Conservation (phyloP, 2,888 invertebrate species). For the Prosopocoilus inquinatus region DNA sequence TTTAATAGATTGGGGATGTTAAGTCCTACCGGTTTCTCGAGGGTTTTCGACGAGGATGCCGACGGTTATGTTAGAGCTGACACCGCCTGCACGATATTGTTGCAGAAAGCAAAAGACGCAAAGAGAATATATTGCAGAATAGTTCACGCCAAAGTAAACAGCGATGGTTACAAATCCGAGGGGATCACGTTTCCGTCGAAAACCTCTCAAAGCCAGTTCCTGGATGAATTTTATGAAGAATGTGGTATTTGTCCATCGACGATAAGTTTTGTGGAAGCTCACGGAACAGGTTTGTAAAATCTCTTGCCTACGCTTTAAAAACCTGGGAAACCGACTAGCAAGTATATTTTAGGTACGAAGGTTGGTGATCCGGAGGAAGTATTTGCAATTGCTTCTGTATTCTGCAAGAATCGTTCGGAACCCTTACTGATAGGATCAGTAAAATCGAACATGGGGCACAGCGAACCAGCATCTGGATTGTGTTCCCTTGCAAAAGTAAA, state of each 20-base stretch:
- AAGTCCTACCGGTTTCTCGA: conserved; percentile 82
- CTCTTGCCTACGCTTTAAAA: no score
- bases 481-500: conserved; percentile 76
- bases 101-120: conserved; percentile 64
- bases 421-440: conserved; percentile 85
- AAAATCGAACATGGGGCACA: conserved; percentile 92
- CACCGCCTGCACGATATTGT: conserved; percentile 65
- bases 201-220: conserved; percentile 59
- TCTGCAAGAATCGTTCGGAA: conserved; percentile 69
- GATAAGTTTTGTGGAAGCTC: conserved; percentile 83
- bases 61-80: conserved; percentile 85
- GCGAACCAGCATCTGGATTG: conserved; percentile 82
- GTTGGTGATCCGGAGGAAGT: conserved; percentile 93
- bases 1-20: conserved; percentile 65
- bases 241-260: conserved; percentile 67
- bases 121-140: conserved; percentile 55
- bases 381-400: conserved; percentile 74
- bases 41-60: conserved; percentile 83
- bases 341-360: conserved; percentile 56
- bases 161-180: conserved; percentile 46
- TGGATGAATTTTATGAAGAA: conserved; percentile 66
- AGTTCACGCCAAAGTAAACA: conserved; percentile 43
- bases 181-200: conserved; percentile 48
- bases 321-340: background rate
- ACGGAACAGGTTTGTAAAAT: conserved; percentile 7